A percentile compares a stretch with the other conserved stretches of the same genome.
Conservation (phyloP, 2,797 vertebrate genomes). For the Sebastolobus altivelis region DNA sequence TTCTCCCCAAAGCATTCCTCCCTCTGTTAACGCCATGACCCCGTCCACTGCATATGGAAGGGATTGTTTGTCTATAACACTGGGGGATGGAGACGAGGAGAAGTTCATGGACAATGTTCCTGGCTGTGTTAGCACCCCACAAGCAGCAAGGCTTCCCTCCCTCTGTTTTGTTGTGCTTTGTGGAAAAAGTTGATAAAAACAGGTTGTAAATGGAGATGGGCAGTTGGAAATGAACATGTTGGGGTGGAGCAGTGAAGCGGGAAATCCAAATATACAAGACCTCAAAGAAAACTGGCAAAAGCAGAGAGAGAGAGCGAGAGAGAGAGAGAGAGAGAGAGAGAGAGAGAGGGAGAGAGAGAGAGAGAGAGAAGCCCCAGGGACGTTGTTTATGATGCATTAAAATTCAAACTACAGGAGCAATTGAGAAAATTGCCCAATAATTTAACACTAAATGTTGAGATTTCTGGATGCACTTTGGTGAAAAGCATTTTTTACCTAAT, state of each 20-base stretch:
- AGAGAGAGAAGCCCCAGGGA: slow-evolving; percentile 34
- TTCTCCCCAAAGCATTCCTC: slow-evolving; percentile 87
- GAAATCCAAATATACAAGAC: slow-evolving; percentile 89
- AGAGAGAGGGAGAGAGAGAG: slow-evolving; percentile 28
- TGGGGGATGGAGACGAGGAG: slow-evolving; percentile 85
- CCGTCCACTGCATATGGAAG: slow-evolving; percentile 84
- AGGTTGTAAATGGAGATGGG: slow-evolving; percentile 87
- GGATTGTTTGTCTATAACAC: slow-evolving; percentile 88
- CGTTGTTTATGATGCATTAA: background rate
- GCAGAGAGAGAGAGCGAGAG: slow-evolving; percentile 30
- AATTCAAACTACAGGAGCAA: slow-evolving; percentile 36
- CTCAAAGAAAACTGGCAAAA: slow-evolving; percentile 76
- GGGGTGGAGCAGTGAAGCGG: slow-evolving; percentile 85
- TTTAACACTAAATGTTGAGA: background rate
- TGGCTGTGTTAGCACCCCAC: slow-evolving; percentile 74
- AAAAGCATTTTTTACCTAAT: background rate
- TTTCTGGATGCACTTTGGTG: background rate
- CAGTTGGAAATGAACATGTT: slow-evolving; percentile 84
- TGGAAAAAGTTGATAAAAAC: slow-evolving; percentile 88
- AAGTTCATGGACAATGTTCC: slow-evolving; percentile 87
- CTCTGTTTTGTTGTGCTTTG: slow-evolving; percentile 88
- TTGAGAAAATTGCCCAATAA: background rate
- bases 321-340: slow-evolving; percentile 28
- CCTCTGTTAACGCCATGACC: slow-evolving; percentile 86
- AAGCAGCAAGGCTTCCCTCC: slow-evolving; percentile 77